These are phyloP conservation scores for Noctua janthina DNA, from an alignment of 2,888 invertebrate species.

Conservation along the genomic window DNA sequence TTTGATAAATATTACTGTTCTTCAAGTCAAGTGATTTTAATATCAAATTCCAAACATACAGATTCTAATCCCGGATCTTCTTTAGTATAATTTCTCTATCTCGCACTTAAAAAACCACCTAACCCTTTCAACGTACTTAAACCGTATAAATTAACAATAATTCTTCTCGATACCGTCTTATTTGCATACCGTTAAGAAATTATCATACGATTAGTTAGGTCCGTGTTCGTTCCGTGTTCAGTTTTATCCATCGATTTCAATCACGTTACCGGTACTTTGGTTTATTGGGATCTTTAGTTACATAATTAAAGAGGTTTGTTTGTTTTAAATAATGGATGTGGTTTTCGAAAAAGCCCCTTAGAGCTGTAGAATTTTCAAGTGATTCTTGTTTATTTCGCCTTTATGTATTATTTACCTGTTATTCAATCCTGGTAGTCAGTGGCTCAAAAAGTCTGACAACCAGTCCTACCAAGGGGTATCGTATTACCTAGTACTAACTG, in stretches of 20 bases:
- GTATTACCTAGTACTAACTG: no score
- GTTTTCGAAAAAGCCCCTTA: slow-evolving; percentile 4
- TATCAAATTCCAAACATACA: background rate
- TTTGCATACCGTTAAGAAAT: slow-evolving; percentile 68
- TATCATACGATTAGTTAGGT: slow-evolving; percentile 60
- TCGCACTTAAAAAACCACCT: slow-evolving; percentile 25
- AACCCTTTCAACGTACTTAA: slow-evolving; percentile 46
- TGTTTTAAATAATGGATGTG: slow-evolving; percentile 31
- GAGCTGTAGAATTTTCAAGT: background rate
- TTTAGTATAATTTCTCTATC: slow-evolving; percentile 25
- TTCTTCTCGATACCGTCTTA: slow-evolving; percentile 42
- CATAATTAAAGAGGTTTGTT: slow-evolving; percentile 50
- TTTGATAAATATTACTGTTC: background rate
- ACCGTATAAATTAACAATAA: slow-evolving; percentile 62
- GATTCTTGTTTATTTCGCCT: slow-evolving; percentile 4
- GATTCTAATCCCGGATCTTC: slow-evolving; percentile 32
- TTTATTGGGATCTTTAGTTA: slow-evolving; percentile 47
- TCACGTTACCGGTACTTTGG: slow-evolving; percentile 38
- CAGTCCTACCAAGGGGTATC: no score
- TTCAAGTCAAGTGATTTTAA: slow-evolving; percentile 12
- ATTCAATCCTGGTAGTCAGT: background rate
- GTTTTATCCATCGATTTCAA: slow-evolving; percentile 52
- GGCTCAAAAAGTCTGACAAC: no score
- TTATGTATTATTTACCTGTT: background rate
- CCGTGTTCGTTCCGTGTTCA: slow-evolving; percentile 45